phyloP scores from a whole-genome alignment of 2,888 invertebrate genomes.

The Norana najaformis region DNA sequence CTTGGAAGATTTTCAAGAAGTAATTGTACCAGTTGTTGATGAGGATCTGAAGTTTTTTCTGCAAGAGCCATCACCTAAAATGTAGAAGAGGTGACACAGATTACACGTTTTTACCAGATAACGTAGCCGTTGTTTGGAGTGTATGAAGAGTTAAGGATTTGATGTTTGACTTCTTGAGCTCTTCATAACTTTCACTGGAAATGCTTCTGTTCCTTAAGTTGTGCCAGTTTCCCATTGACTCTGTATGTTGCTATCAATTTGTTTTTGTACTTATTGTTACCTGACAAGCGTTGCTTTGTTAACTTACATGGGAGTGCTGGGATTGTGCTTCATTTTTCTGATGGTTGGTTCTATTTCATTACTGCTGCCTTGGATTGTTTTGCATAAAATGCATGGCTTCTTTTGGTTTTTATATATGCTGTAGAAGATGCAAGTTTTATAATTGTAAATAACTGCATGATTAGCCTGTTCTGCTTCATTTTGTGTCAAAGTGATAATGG shows the following conservation, averaged over 20 bases:
- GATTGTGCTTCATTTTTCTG: background rate
- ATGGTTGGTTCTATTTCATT: constrained; percentile 2
- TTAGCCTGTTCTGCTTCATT: background rate
- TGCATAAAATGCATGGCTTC: background rate
- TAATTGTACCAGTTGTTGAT: background rate
- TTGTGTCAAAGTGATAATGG: background rate
- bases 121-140: background rate
- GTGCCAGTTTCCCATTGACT: too few relatives aligned
- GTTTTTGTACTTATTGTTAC: background rate
- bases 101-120: too few relatives aligned
- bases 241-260: too few relatives aligned
- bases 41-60: background rate
- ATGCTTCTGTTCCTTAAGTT: background rate
- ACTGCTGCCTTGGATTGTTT: constrained; percentile 13
- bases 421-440: background rate
- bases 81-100: too few relatives aligned
- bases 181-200: background rate
- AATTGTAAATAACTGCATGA: constrained; percentile 1
- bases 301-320: background rate
- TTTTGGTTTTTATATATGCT: constrained; percentile 1
- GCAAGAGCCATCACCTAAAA: background rate
- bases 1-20: background rate
- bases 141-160: background rate
- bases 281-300: background rate
- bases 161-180: background rate